Conservation (phyloP, 92 coral and sea anemone genomes). For the Heliopora coerulea region DNA sequence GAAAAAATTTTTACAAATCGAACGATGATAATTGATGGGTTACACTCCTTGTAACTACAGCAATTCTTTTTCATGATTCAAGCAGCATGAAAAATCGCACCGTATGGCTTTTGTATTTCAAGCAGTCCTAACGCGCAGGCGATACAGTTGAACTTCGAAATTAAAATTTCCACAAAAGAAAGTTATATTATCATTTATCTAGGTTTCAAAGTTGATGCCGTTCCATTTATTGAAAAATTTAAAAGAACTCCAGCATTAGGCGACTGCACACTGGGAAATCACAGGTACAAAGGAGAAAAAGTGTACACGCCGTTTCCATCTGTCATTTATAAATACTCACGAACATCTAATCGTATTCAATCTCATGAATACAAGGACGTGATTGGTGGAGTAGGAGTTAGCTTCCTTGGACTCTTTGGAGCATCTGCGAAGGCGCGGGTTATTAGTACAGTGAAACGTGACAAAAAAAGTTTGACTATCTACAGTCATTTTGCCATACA, state of each 20-base stretch:
- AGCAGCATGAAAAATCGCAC: no score
- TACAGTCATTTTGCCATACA: constrained; percentile 16
- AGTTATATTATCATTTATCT: neutral
- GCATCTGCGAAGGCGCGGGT: constrained; percentile 23
- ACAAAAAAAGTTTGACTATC: constrained; percentile 15
- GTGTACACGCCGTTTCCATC: constrained; percentile 17
- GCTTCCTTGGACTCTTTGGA: constrained; percentile 24
- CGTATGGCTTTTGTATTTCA: no score
- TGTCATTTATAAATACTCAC: neutral
- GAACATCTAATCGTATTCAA: constrained; percentile 6
- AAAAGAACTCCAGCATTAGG: constrained; percentile 17
- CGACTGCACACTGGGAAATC: constrained; percentile 16
- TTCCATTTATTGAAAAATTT: neutral
- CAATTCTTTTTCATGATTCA: no score
- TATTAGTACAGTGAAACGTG: constrained; percentile 2
- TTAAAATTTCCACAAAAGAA: no score
- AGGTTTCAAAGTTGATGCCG: constrained; percentile 21
- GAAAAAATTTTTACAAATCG: no score
- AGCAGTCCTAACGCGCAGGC: no score
- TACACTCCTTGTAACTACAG: no score
- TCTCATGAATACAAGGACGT: constrained; percentile 13
- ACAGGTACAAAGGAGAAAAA: constrained; percentile 21
- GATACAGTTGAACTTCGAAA: no score
- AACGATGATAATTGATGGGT: no score
- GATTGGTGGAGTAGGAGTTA: constrained; percentile 21